Percentiles rank a stretch among this genome's conserved stretches.
phyloP scores from a whole-genome alignment of 1,140 invertebrate genomes.

The Achatina immaculata region DNA sequence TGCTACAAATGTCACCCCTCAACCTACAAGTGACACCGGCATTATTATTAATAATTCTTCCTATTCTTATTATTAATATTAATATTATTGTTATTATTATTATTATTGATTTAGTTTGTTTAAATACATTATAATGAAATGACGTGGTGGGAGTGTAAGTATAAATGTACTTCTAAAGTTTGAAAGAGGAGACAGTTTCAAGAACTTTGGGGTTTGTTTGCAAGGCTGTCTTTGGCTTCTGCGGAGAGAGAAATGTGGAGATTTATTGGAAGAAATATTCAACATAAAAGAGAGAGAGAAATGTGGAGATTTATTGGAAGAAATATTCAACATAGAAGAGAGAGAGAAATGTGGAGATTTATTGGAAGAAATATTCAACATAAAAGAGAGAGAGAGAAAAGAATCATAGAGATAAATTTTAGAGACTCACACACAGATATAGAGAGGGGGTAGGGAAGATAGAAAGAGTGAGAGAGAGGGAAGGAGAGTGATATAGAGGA shows the following conservation, averaged over 20 bases:
- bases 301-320: background rate
- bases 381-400: background rate
- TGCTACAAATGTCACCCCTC: too few relatives aligned
- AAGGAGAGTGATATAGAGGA: background rate
- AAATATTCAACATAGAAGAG: too few relatives aligned
- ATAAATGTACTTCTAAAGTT: too few relatives aligned
- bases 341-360: background rate
- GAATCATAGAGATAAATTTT: constrained; percentile 15
- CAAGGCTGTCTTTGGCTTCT: background rate
- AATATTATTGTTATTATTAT: too few relatives aligned
- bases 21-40: too few relatives aligned
- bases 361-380: background rate
- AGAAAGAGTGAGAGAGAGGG: background rate
- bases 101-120: too few relatives aligned
- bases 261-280: background rate
- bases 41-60: too few relatives aligned
- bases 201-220: too few relatives aligned
- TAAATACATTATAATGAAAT: too few relatives aligned
- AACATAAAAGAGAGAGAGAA: background rate
- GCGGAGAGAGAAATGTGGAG: constrained; percentile 1
- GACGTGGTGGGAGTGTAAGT: too few relatives aligned
- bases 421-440: background rate
- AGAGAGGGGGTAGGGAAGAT: background rate
- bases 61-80: too few relatives aligned
- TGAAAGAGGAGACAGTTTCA: too few relatives aligned